Evolutionary conservation across 2,888 invertebrate species (phyloP), one percentile per base, ranked within the genome.

Genomic region (Cheilosia impressa): DNA sequence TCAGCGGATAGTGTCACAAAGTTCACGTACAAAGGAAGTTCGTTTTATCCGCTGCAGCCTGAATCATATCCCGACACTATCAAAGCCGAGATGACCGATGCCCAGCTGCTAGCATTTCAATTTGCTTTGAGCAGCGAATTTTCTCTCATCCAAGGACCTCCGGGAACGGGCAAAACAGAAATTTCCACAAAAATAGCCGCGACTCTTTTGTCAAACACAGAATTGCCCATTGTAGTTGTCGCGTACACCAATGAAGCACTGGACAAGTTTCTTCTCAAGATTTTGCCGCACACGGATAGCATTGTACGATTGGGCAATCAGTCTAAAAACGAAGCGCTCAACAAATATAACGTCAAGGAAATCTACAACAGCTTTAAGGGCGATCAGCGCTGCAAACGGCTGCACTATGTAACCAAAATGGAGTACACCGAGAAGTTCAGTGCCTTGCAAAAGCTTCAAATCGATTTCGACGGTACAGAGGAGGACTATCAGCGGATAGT

Each of bases 221-320:
- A 89, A 9, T 89, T 93, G n/a, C 93, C 93, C 87, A 95, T 97
- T 90, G 92, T 97, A 10, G 93, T 97, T 0, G 95, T 97, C 22
- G 96, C 97, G 89, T 96, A 95, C 90, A 97, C 97, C 7, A 97
- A 98, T 92, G 96, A 97, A 90, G 97, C 97, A 5, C 92, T 98
- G 53, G 97, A 97, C 92, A 97, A 97, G 90, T 97, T 97, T 90
- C 91, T 97, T 43, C 95, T 96, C 90, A 96, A 95, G 9, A 92
- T 96, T 10, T 89, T 95, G 0, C 89, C 91, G 31, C 92, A 94
- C 2, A 95, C 95, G 0, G 89, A 93, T 0, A 93, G 93, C 77
- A 93, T 97, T 76, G 93, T 96, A 1, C 93, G 96, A 76, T 93
- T 97, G 71, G 96, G 97, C 0, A 94, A 95, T 34, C 95, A 95